Base-by-base conservation (phyloP, 2,888 invertebrate genomes). In the Automeris io region DNA sequence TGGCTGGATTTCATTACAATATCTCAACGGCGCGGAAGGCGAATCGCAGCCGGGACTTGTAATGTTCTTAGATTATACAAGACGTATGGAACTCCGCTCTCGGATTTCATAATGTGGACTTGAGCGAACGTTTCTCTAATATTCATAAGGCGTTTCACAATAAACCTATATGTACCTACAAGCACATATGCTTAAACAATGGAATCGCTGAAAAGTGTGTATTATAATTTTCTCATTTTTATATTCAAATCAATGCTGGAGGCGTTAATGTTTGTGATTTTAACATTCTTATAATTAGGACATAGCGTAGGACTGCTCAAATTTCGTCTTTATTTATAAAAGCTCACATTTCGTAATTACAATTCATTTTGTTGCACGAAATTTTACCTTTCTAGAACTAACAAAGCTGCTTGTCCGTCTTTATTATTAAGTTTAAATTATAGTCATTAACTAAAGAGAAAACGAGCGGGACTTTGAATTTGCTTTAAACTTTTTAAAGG, bases 1-100 rank as follows among this genome's bases (percentile, higher is more conserved):
- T 78, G 81, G 79, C 67, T 62, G 69, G 74, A 77, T 79, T 80
- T 79, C 79, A 79, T 81, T 80, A 81, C 79, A 80, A 78, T 80
- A 77, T 74, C 68, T 79, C 76, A 77, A 61, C 62, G 64, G 67
- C 43, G 72, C 71, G 71, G 70, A 76, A 75, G 69, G 67, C 61
- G 70, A 72, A 74, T 70, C 74, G 72, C 71, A 71, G 63, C 59
- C 66, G 68, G 61, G 57, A 64, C 64, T 71, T 70, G 66, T 73
- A 70, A 73, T 66, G 67, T 69, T 67, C 64, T 54, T 64, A 69
- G 70, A 73, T 76, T 74, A 74, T 72, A 70, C 68, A 72, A 70
- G 69, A 68, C 63, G 52, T 70, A 69, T 71, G 71, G 65, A 65
- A 64, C 52, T 53, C 50, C 46, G 51, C 58, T 51, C 58, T 57